A percentile compares a stretch with the other conserved stretches of the same genome.
Conservation (phyloP, 2,797 vertebrate genomes). For the Odontamblyopus lacepedii region DNA sequence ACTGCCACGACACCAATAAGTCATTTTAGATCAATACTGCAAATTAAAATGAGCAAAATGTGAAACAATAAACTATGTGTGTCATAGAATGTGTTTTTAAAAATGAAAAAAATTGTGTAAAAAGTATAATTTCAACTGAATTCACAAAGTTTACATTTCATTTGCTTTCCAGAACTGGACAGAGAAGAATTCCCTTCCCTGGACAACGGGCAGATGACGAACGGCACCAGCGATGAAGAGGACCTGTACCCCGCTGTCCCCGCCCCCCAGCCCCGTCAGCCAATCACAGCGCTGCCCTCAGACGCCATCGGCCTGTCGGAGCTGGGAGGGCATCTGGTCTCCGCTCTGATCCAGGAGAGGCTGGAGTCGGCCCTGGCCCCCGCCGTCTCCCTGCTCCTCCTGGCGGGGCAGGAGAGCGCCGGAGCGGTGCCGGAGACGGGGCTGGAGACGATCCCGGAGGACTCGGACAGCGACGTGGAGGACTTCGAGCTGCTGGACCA, state of each 20-base stretch:
- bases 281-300: slow-evolving; percentile 26
- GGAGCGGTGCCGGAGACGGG: not conserved
- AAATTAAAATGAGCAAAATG: no score
- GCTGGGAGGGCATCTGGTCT: slow-evolving; percentile 53
- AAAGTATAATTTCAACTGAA: no score
- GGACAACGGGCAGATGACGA: slow-evolving; percentile 82
- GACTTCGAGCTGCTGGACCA: slow-evolving; percentile 99
- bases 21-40: no score
- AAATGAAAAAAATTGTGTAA: no score
- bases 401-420: no score
- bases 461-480: slow-evolving; percentile 93
- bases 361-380: slow-evolving; percentile 67
- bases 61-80: no score
- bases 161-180: slow-evolving; percentile 84
- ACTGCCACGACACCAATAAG: no score
- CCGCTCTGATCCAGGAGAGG: slow-evolving; percentile 89
- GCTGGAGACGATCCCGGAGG: slow-evolving; percentile 60
- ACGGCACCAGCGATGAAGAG: slow-evolving; percentile 87
- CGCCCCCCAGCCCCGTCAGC: slow-evolving; percentile 18
- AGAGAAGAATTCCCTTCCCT: slow-evolving; percentile 92
- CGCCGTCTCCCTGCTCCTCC: no score
- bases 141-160: not conserved
- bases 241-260: slow-evolving; percentile 73
- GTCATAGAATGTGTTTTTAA: no score
- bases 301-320: not conserved